Percentiles rank a stretch among this genome's conserved stretches.
Conservation (phyloP, 2,113 vertebrate genomes). For the Sinocyclocheilus rhinocerous region DNA sequence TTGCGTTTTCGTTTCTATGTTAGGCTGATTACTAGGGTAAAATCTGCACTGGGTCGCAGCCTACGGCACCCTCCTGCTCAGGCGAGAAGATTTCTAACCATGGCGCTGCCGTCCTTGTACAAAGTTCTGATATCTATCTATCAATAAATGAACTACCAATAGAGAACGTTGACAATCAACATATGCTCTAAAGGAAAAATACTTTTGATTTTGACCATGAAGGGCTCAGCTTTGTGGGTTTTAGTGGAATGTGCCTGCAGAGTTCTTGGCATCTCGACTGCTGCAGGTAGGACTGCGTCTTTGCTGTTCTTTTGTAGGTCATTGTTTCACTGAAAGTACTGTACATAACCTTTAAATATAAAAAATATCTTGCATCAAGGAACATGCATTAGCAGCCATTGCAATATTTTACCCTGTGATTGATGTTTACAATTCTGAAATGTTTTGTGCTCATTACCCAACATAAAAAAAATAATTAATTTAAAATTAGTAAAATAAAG, state of each 20-base stretch:
- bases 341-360: neutral
- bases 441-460: neutral
- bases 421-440: neutral
- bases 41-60: conserved; percentile 11
- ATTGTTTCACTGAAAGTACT: neutral
- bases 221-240: conserved; percentile 72
- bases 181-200: neutral
- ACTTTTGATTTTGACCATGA: conserved; percentile 61
- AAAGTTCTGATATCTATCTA: neutral
- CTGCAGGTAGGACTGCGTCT: conserved; percentile 81
- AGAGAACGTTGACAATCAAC: neutral
- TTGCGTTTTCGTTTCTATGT: conserved; percentile 12
- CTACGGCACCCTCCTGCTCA: conserved; percentile 2
- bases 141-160: neutral
- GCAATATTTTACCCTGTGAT: neutral
- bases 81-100: conserved; percentile 46
- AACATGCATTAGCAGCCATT: neutral
- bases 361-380: neutral
- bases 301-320: neutral
- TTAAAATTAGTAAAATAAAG: neutral
- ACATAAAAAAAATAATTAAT: neutral
- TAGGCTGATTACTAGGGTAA: conserved; percentile 49
- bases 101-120: conserved; percentile 15
- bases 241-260: conserved; percentile 83
- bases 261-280: conserved; percentile 85